These are phyloP conservation scores for Argopecten irradians DNA, from an alignment of 1,140 invertebrate species.

Conservation along the genomic window DNA sequence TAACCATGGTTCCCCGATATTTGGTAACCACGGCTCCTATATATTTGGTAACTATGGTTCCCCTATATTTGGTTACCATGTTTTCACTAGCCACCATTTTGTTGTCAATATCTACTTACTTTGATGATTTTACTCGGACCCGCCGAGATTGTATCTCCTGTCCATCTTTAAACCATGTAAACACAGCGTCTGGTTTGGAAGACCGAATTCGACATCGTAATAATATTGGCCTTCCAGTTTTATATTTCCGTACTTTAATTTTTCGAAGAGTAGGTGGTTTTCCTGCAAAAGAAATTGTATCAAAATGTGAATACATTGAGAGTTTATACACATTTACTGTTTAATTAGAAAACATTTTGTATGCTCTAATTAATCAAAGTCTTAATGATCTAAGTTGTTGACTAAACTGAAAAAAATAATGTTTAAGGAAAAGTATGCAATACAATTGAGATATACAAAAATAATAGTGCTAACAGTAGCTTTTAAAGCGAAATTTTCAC, in stretches of 20 bases:
- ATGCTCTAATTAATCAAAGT: too few species aligned
- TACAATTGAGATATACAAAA: too few species aligned
- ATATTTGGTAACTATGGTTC: neutral
- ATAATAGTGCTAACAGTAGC: too few species aligned
- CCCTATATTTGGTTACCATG: too few species aligned
- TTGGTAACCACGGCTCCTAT: too few species aligned
- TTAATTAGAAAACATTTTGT: too few species aligned
- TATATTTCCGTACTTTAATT: constrained; percentile 27
- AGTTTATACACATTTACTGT: neutral
- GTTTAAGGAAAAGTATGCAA: too few species aligned
- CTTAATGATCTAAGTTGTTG: too few species aligned
- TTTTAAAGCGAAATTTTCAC: too few species aligned
- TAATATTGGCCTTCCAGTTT: neutral
- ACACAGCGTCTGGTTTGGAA: neutral
- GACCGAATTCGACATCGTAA: constrained; percentile 30
- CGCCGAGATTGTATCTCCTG: constrained; percentile 16
- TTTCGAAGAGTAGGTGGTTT: constrained; percentile 35
- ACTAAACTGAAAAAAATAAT: too few species aligned
- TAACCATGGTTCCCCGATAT: too few species aligned
- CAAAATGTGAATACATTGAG: neutral
- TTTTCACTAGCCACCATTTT: neutral
- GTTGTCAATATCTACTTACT: constrained; percentile 23
- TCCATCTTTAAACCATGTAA: constrained; percentile 34
- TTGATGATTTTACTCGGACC: constrained; percentile 28
- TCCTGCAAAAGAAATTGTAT: neutral